phyloP scores from a whole-genome alignment of 1,140 invertebrate genomes.

The Lordiphosa stackelbergi region DNA sequence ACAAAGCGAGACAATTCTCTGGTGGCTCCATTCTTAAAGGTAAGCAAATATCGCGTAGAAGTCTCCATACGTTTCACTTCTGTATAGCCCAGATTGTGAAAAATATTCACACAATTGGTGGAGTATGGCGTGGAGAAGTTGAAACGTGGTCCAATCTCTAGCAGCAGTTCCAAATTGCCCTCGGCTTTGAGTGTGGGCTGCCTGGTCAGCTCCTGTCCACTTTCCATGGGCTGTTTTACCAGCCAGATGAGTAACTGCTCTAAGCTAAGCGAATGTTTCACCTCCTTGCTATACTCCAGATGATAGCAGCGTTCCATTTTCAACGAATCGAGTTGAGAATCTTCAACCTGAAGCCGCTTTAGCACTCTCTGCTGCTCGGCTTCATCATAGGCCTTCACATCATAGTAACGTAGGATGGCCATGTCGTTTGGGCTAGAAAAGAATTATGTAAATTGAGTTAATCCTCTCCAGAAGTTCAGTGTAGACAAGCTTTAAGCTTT shows the following conservation, averaged over 20 bases:
- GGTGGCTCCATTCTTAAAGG: constrained; percentile 72
- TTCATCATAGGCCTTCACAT: constrained; percentile 39
- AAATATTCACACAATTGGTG: constrained; percentile 96
- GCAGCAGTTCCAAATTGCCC: constrained; percentile 20
- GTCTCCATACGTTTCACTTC: constrained; percentile 88
- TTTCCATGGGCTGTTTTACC: constrained; percentile 80
- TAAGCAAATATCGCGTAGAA: constrained; percentile 87
- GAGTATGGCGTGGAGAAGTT: constrained; percentile 97
- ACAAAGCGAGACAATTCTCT: constrained; percentile 79
- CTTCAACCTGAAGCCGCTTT: constrained; percentile 32
- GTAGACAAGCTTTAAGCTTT: constrained; percentile 16
- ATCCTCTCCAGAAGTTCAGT: background rate
- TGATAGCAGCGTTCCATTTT: constrained; percentile 89
- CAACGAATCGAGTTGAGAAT: constrained; percentile 65
- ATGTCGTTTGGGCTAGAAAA: constrained; percentile 36
- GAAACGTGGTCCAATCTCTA: constrained; percentile 88
- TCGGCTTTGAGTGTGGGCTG: constrained; percentile 65
- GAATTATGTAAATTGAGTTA: constrained; percentile 2
- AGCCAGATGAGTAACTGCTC: constrained; percentile 85
- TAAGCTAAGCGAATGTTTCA: constrained; percentile 77
- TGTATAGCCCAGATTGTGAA: constrained; percentile 86
- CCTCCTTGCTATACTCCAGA: constrained; percentile 79
- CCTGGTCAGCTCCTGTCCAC: constrained; percentile 79
- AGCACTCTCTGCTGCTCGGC: constrained; percentile 37
- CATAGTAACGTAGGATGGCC: constrained; percentile 60